Evolutionary conservation across 2,113 vertebrate genomes (phyloP), one percentile per base, ranked within the genome.

Genomic region (Cranoglanis bouderius): DNA sequence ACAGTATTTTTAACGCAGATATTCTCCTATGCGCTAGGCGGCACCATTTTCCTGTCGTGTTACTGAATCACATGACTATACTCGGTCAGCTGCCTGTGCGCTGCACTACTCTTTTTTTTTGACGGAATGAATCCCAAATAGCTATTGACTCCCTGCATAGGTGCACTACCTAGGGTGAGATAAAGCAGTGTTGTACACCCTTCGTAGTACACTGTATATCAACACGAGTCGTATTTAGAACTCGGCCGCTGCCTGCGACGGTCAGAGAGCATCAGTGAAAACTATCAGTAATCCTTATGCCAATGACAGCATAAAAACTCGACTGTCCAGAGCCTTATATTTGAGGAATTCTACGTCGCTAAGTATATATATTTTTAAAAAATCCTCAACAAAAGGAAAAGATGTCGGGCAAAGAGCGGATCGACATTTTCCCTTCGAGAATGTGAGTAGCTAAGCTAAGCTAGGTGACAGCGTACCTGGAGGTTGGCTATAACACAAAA

Each of bases 361-460:
- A 7, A 32, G 6, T 55, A 55, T 72, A n/a, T 35, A 35, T 51
- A 49, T n/a, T 24, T 35, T 65, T 24, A 29, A 84, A 29, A 84
- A 3, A 57, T 72, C 74, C 85, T 29, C 29, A 89, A 91, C 91
- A 90, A 90, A 84, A 82, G 85, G 67, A 91, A 92, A 95, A 92
- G 90, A 99, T 99, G 98, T 98, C 98, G 87, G 96, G 95, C 92
- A 99, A 99, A 94, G 98, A 99, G 8, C 95, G 98, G 94, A 97
- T 99, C 93, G 98, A 99, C 93, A 92, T 99, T 88, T 99, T 99
- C 92, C 98, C 98, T 4, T 99, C 98, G 77, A 96, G 98, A 94
- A 99, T 99, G 98, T 99, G 95, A 97, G 98, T 96, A 91, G 84
- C 85, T 84, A 87, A 53, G 57, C 74, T 86, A 80, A 57, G 38